Conservation (phyloP, 2,113 vertebrate genomes). For the Paramormyrops kingsleyae region DNA sequence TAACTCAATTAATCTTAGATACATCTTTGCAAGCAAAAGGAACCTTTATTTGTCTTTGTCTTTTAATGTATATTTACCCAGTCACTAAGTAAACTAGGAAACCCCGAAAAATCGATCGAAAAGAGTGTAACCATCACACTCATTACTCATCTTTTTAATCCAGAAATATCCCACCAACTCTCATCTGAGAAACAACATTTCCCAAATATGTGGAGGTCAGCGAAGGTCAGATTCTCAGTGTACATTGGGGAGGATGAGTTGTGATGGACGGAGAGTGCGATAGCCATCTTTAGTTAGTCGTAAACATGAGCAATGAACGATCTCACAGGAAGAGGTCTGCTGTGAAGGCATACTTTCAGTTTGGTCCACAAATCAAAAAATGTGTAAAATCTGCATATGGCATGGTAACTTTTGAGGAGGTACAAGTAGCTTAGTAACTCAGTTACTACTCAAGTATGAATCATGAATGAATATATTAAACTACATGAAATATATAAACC, state of each 20-base stretch:
- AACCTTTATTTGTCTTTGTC: neutral
- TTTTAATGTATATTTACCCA: neutral
- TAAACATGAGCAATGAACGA: neutral
- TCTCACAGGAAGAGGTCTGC: neutral
- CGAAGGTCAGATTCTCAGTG: neutral
- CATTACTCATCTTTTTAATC: slow-evolving; percentile 4
- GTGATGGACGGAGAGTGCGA: neutral
- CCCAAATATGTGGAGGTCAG: neutral
- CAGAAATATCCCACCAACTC: neutral
- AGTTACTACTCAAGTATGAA: neutral
- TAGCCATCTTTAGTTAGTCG: neutral
- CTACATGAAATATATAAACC: neutral
- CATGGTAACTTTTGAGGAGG: neutral
- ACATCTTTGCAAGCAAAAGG: neutral
- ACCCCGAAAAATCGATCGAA: neutral
- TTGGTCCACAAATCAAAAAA: neutral
- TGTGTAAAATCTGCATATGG: neutral
- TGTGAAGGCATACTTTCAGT: neutral
- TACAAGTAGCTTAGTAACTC: neutral
- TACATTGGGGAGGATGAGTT: neutral
- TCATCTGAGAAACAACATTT: neutral
- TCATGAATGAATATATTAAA: neutral
- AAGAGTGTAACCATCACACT: neutral
- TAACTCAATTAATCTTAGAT: neutral
- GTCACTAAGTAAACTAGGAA: neutral